These are phyloP conservation scores for Tryphoninae sp. DNA, from an alignment of 2,888 invertebrate genomes.

Conservation along the genomic window DNA sequence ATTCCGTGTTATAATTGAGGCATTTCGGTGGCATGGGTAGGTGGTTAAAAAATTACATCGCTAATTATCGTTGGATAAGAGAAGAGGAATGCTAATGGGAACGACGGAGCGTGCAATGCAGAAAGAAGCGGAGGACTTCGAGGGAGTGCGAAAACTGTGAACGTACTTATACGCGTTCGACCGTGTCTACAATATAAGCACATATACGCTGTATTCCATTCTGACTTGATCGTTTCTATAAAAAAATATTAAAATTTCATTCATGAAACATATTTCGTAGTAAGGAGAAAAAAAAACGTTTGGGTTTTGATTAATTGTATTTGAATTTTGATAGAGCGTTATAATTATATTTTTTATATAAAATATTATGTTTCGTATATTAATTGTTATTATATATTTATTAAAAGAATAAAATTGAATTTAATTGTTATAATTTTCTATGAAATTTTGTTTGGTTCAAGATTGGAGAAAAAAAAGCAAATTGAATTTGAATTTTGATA, in stretches of 20 bases:
- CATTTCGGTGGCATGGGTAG: conserved; percentile 32
- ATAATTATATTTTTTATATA: no score
- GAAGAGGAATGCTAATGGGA: conserved; percentile 39
- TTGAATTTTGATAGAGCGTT: no score
- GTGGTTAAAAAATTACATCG: conserved; percentile 42
- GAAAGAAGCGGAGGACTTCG: not conserved
- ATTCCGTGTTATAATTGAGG: conserved; percentile 37
- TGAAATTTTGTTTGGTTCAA: not conserved
- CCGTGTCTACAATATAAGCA: not conserved
- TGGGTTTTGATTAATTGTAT: no score
- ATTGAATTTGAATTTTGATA: no score
- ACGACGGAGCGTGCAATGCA: conserved; percentile 42
- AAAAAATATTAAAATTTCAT: not conserved
- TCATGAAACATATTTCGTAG: not conserved
- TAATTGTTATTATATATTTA: no score
- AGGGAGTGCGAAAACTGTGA: conserved; percentile 41
- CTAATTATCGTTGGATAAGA: conserved; percentile 52
- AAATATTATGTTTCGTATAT: no score
- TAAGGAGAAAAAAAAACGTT: not conserved
- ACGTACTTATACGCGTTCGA: conserved; percentile 22
- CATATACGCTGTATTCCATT: not conserved
- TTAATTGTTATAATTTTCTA: not conserved
- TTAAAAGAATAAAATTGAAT: no score
- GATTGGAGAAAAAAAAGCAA: not conserved
- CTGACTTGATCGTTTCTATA: not conserved